Conservation (phyloP, 2,113 vertebrate genomes). For the Cacatua alba region DNA sequence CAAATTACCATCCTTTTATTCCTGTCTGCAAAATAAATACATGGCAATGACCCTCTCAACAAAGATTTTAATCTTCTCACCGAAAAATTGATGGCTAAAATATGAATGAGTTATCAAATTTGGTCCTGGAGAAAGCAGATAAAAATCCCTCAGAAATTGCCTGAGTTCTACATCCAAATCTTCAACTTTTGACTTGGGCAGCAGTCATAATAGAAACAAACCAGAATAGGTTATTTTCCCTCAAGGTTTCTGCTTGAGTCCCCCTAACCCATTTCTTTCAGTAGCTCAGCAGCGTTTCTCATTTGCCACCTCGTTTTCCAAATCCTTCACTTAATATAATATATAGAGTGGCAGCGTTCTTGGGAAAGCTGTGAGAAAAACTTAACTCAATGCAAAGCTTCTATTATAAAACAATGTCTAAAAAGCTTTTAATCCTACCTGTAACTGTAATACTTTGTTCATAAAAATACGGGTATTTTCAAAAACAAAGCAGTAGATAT, state of each 20-base stretch:
- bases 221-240: neutral
- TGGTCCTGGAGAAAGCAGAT: neutral
- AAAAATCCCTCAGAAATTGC: neutral
- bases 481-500: neutral
- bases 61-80: neutral
- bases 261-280: neutral
- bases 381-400: neutral
- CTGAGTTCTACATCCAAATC: neutral
- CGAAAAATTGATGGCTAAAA: neutral
- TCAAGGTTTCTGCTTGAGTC: neutral
- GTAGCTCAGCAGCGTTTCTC: neutral
- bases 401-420: neutral
- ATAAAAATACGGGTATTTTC: neutral
- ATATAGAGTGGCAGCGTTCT: neutral
- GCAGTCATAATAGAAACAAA: neutral
- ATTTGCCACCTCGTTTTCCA: neutral
- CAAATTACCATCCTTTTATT: neutral
- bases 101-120: neutral
- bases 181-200: neutral
- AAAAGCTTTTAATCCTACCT: neutral
- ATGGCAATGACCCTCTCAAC: neutral
- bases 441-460: neutral
- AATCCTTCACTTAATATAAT: neutral
- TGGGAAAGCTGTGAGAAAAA: neutral
- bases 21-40: neutral